These are phyloP conservation scores for Thera obeliscata DNA, from an alignment of 2,888 invertebrate species.

Conservation along the genomic window DNA sequence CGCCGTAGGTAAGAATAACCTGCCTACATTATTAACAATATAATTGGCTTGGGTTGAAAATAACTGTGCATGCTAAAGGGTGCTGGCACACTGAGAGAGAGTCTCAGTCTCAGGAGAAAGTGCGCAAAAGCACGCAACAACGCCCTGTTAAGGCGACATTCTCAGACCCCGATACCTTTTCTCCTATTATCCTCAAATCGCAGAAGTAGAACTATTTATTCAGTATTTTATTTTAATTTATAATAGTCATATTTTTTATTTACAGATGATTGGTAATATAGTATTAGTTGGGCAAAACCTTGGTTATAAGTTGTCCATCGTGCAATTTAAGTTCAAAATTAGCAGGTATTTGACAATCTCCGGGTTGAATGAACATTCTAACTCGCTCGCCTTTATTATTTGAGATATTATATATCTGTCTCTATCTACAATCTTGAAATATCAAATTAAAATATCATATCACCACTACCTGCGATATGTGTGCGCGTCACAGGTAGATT, in stretches of 20 bases:
- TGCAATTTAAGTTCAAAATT: conserved; percentile 21
- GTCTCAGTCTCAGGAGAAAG: conserved; percentile 44
- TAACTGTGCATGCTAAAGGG: conserved; percentile 54
- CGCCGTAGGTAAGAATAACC: not conserved
- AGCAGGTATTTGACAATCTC: conserved; percentile 35
- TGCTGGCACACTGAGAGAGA: conserved; percentile 57
- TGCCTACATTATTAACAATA: conserved; percentile 11
- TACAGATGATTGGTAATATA: no score
- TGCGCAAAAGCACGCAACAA: conserved; percentile 51
- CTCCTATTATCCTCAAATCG: conserved; percentile 35
- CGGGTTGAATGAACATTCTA: conserved; percentile 41
- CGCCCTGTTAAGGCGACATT: conserved; percentile 77
- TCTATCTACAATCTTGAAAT: conserved; percentile 22
- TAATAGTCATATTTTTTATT: no score
- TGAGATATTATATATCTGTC: conserved; percentile 11
- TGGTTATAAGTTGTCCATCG: not conserved
- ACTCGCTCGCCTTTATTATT: conserved; percentile 14
- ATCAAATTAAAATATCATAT: conserved; percentile 34
- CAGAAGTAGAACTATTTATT: no score
- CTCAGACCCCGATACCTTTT: conserved; percentile 64
- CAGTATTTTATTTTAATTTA: no score
- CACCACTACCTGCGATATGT: conserved; percentile 27
- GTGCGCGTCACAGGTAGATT: not conserved
- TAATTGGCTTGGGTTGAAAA: conserved; percentile 40
- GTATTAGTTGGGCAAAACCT: not conserved